Evolutionary conservation across 1,140 invertebrate genomes (phyloP).

Genomic region (Holotrichia oblita): DNA sequence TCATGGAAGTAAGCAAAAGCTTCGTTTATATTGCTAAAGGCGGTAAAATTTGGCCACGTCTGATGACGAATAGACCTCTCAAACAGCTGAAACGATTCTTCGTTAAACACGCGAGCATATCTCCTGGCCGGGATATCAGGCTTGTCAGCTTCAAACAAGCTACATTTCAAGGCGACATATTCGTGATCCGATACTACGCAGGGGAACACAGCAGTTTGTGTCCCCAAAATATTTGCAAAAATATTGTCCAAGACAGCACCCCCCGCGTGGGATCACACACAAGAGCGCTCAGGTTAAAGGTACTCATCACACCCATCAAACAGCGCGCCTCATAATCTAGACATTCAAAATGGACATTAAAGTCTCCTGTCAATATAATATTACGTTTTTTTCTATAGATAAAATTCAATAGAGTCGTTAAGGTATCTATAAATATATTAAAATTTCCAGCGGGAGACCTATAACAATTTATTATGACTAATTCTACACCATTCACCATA

Average conservation of each 20-base stretch:
- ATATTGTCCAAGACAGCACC: constrained; percentile 16
- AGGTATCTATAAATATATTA: background rate
- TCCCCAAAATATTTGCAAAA: background rate
- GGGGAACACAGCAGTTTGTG: background rate
- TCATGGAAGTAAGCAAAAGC: constrained; percentile 19
- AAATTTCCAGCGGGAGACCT: constrained; percentile 1
- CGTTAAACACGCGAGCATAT: background rate
- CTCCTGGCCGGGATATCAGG: background rate
- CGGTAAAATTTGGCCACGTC: constrained; percentile 6
- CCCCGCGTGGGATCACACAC: constrained; percentile 1
- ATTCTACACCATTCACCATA: background rate
- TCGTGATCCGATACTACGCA: constrained; percentile 8
- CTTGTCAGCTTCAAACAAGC: background rate
- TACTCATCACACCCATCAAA: background rate
- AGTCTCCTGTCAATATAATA: constrained; percentile 10
- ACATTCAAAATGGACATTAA: constrained; percentile 22
- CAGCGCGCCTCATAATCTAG: background rate
- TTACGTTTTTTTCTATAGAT: background rate
- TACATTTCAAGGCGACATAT: background rate
- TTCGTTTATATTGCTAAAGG: background rate
- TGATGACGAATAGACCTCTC: background rate
- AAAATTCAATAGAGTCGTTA: background rate
- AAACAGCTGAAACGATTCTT: constrained; percentile 3
- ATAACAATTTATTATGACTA: constrained; percentile 13
- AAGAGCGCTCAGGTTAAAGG: background rate